Conservation (phyloP, 2,113 vertebrate species). For the Globicephala melas region DNA sequence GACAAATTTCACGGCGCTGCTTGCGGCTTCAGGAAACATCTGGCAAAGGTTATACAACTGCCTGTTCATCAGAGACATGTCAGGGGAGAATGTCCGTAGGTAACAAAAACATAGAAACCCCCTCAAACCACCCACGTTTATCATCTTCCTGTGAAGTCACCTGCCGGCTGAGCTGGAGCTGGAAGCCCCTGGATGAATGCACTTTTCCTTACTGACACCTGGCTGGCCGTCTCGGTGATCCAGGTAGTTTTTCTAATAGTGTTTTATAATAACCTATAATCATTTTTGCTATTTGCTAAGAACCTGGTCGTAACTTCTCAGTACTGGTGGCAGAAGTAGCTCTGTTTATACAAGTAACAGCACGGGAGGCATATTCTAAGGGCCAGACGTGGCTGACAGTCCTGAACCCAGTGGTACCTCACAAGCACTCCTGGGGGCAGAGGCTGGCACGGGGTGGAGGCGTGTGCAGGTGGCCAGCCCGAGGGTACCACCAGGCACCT, state of each 20-base stretch:
- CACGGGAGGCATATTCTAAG: rapidly evolving
- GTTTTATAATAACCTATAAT: too few relatives aligned
- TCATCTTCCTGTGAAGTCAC: rapidly evolving
- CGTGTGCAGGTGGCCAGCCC: background rate
- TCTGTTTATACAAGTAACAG: rapidly evolving
- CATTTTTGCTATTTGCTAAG: background rate
- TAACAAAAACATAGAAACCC: background rate
- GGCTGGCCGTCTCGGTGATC: too few relatives aligned
- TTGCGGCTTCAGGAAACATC: slow-evolving; percentile 90
- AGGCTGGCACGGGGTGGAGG: rapidly evolving
- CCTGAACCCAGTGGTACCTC: background rate
- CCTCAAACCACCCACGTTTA: rapidly evolving
- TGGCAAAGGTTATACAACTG: slow-evolving; percentile 91
- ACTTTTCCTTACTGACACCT: background rate
- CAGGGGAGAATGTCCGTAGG: background rate
- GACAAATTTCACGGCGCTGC: slow-evolving; percentile 82
- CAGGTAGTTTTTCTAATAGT: background rate
- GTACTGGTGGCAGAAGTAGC: rapidly evolving
- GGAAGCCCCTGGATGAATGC: rapidly evolving
- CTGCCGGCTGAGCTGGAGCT: background rate
- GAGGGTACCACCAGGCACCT: rapidly evolving
- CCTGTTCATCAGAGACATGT: slow-evolving; percentile 80
- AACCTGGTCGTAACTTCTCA: rapidly evolving
- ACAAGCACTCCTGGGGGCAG: rapidly evolving
- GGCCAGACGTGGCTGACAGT: rapidly evolving